Percentiles rank a stretch among this genome's conserved stretches.
phyloP scores from a whole-genome alignment of 1,140 invertebrate species.

The Saxidomus purpurata region DNA sequence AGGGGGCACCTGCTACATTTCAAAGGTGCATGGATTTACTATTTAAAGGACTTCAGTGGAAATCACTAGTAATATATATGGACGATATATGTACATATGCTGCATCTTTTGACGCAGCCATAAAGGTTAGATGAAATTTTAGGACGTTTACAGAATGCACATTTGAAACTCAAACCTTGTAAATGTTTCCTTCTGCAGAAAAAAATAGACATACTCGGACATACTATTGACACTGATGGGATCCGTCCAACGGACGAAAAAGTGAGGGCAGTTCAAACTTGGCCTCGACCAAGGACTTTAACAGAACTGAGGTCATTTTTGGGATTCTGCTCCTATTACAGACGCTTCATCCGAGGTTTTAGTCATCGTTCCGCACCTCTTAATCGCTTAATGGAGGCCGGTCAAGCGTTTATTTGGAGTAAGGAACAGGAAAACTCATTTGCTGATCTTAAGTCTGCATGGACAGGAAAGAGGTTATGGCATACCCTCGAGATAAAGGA shows the following conservation, averaged over 20 bases:
- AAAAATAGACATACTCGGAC: conserved; percentile 4
- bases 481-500: background rate
- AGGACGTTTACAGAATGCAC: background rate
- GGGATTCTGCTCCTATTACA: conserved; percentile 4
- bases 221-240: background rate
- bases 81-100: background rate
- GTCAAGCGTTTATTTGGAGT: background rate
- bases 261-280: background rate
- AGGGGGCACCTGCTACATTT: conserved; percentile 50
- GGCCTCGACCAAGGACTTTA: background rate
- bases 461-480: background rate
- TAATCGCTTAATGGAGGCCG: background rate
- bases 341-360: background rate
- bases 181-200: conserved; percentile 15
- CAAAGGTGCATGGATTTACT: conserved; percentile 36
- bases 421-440: background rate
- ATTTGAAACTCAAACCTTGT: background rate
- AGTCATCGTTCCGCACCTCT: background rate
- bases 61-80: background rate
- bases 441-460: background rate
- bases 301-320: conserved; percentile 5
- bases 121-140: background rate
- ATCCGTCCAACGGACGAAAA: background rate
- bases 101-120: background rate
- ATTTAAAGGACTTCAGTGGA: conserved; percentile 10